Evolutionary conservation across 2,888 invertebrate genomes (phyloP).

Genomic region (Idaea aversata): DNA sequence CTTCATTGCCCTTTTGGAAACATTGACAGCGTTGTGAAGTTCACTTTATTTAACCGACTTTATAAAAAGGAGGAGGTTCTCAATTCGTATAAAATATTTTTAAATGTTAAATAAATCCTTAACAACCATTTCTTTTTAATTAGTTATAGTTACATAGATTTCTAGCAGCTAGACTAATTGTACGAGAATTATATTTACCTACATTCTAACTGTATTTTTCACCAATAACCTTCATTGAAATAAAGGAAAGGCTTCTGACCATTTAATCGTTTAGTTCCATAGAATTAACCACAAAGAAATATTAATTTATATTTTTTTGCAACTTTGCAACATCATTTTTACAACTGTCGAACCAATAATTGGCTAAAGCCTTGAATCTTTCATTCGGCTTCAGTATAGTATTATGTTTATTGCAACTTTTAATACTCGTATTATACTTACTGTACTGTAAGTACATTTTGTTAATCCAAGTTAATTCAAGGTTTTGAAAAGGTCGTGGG

Average conservation of each 20-base stretch:
- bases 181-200: background rate
- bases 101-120: no score
- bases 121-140: no score
- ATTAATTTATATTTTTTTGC: background rate
- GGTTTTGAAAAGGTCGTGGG: background rate
- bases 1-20: background rate
- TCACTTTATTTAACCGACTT: no score
- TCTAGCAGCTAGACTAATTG: background rate
- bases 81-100: no score
- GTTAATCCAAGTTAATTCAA: background rate
- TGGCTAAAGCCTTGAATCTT: background rate
- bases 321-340: background rate
- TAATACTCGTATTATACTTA: background rate
- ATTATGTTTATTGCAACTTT: background rate
- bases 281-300: background rate
- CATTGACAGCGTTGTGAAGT: background rate
- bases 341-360: background rate
- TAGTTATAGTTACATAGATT: no score
- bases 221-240: background rate
- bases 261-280: background rate
- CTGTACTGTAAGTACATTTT: background rate
- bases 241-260: background rate
- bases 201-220: background rate
- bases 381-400: background rate
- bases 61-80: no score